Conservation (phyloP, 2,797 vertebrate species). For the Hapalemur alaotrensis region DNA sequence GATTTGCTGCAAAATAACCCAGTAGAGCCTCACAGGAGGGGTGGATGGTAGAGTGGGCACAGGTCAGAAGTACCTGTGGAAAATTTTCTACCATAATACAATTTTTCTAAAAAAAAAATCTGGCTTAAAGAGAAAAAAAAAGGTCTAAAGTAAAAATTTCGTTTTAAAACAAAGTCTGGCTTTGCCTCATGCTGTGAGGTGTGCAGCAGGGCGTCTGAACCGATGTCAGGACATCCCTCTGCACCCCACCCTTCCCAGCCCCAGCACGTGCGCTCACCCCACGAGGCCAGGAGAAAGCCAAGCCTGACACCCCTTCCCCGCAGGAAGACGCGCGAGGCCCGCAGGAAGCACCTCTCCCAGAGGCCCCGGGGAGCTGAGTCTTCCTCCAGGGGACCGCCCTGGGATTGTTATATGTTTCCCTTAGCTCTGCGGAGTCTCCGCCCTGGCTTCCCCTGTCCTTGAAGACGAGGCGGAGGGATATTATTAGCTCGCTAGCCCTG, state of each 20-base stretch:
- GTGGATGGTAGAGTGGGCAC: background rate
- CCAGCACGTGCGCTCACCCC: background rate
- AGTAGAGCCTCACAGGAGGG: background rate
- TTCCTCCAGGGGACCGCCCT: background rate
- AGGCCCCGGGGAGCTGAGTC: background rate
- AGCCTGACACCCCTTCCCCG: background rate
- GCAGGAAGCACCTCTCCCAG: background rate
- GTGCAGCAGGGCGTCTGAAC: background rate
- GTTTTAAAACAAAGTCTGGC: background rate
- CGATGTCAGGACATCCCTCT: background rate
- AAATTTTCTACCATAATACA: background rate
- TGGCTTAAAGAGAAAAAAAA: background rate
- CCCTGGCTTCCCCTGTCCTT: conserved; percentile 41
- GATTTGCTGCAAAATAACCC: background rate
- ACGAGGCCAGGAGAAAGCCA: background rate
- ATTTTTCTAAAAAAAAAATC: background rate
- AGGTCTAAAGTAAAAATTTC: background rate
- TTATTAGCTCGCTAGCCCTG: background rate
- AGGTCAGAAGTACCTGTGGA: background rate
- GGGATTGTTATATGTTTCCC: background rate
- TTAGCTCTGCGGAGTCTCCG: background rate
- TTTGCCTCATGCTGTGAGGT: background rate
- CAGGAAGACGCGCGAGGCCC: background rate
- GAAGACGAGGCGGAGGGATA: background rate
- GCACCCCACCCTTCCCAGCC: background rate